phyloP scores from a whole-genome alignment of 2,797 vertebrate species.

The Pteropus rufus region DNA sequence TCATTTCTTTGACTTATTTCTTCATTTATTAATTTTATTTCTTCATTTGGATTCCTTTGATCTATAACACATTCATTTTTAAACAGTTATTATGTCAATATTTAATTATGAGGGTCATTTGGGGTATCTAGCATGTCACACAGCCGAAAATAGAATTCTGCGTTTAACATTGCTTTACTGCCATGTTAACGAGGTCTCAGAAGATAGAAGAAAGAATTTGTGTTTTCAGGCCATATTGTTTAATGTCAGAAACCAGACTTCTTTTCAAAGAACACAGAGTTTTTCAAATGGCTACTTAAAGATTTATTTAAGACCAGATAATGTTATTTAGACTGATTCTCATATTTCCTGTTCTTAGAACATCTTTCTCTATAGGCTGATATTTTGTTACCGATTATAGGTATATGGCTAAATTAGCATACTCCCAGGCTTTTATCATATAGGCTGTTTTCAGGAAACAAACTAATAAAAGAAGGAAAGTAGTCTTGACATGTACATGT shows the following conservation, averaged over 20 bases:
- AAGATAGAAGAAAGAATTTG: background rate
- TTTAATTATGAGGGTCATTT: background rate
- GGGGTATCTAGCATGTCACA: background rate
- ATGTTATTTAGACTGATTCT: background rate
- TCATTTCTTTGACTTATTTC: background rate
- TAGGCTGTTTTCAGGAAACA: slow-evolving; percentile 17
- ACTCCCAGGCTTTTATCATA: background rate
- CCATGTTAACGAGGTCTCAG: background rate
- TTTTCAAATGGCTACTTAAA: slow-evolving; percentile 18
- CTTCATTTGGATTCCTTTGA: background rate
- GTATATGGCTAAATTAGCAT: background rate
- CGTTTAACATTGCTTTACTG: background rate
- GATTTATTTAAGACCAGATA: slow-evolving; percentile 1
- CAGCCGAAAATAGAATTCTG: background rate
- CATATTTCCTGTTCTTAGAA: slow-evolving; percentile 1
- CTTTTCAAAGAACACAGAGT: background rate
- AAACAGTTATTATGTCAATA: background rate
- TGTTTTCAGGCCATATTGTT: slow-evolving; percentile 9
- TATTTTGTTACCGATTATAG: slow-evolving; percentile 12
- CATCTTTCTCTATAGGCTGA: background rate
- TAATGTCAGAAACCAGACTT: slow-evolving; percentile 11
- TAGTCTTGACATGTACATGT: background rate
- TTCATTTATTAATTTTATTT: background rate
- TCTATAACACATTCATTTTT: background rate
- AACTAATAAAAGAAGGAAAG: background rate